A percentile compares a stretch with the other conserved stretches of the same genome.
These are phyloP conservation scores for Takifugu flavidus DNA, from an alignment of 2,113 vertebrate species.

Conservation along the genomic window DNA sequence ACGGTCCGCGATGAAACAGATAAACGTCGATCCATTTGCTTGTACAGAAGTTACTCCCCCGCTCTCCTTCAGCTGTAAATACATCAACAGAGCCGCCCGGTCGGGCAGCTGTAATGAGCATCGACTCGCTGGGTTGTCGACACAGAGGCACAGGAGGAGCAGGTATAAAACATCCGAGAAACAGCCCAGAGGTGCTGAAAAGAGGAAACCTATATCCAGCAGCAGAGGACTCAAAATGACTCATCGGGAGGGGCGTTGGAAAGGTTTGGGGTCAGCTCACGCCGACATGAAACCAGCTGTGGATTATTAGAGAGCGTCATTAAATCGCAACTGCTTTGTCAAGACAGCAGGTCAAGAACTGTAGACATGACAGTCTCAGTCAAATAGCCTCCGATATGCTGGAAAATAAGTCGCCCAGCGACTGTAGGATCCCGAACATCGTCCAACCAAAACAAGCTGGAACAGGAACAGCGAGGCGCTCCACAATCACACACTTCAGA, in stretches of 20 bases:
- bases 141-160: conserved; percentile 13
- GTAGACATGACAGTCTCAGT: no score
- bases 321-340: no score
- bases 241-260: not conserved
- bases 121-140: conserved; percentile 24
- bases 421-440: no score
- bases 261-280: conserved; percentile 7
- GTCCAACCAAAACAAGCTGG: no score
- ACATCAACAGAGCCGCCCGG: conserved; percentile 25
- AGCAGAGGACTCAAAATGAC: conserved; percentile 30
- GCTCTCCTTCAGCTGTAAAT: conserved; percentile 4
- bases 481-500: no score
- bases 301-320: no score
- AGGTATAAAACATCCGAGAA: conserved; percentile 5
- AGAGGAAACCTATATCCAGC: conserved; percentile 30
- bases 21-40: not conserved
- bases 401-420: no score
- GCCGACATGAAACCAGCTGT: not conserved
- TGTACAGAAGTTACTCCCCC: not conserved
- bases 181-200: conserved; percentile 21
- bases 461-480: no score
- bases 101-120: conserved; percentile 7
- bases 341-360: no score
- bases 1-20: no score
- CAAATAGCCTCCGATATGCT: no score